These are phyloP conservation scores for Corella eumyota DNA, from an alignment of 23 tunicate species.

Conservation along the genomic window DNA sequence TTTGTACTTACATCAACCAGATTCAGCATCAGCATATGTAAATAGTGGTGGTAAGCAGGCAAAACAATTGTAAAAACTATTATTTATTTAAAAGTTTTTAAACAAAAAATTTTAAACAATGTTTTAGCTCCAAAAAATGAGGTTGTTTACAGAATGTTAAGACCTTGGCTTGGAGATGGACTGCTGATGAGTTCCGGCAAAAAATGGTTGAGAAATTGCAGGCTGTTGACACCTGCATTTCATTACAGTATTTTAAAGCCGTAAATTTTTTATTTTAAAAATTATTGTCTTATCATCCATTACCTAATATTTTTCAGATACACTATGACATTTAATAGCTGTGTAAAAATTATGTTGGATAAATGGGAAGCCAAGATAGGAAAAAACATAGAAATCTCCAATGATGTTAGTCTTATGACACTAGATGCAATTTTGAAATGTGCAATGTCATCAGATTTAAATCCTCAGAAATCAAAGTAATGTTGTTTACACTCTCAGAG, in stretches of 20 bases:
- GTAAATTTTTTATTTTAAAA: background rate
- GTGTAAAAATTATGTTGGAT: constrained; percentile 10
- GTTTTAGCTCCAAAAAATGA: constrained; percentile 1
- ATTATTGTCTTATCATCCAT: no score
- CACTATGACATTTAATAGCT: constrained; percentile 7
- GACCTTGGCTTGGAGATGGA: constrained; percentile 35
- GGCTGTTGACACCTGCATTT: constrained; percentile 21
- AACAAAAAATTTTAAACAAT: background rate
- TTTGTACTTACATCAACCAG: no score
- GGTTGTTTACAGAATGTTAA: background rate
- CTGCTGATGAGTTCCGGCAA: constrained; percentile 8
- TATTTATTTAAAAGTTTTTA: no score
- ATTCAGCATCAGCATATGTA: no score
- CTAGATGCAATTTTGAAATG: constrained; percentile 64
- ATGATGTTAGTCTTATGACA: constrained; percentile 40
- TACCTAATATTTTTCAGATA: constrained; percentile 23
- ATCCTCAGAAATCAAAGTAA: constrained; percentile 39
- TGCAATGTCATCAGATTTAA: constrained; percentile 43
- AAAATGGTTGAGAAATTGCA: constrained; percentile 20
- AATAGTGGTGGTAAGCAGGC: no score
- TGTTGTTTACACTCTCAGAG: no score
- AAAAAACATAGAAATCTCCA: constrained; percentile 11
- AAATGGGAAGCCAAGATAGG: constrained; percentile 11
- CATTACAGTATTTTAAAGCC: constrained; percentile 10
- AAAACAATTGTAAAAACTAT: no score